Conservation (phyloP, 2,797 vertebrate genomes). For the Sebastes itinus region DNA sequence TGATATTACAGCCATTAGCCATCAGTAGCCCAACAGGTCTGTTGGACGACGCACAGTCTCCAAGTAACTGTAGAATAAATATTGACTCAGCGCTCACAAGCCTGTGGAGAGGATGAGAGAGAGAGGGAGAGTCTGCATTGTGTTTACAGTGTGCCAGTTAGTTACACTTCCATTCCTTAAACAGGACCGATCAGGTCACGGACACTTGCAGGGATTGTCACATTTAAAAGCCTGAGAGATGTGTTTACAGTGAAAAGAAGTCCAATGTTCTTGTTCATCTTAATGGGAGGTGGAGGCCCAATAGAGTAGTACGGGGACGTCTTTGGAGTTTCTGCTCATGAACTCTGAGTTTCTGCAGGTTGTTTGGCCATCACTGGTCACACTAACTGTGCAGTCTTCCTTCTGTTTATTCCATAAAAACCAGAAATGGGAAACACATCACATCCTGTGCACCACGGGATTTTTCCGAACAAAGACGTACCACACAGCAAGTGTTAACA, state of each 20-base stretch:
- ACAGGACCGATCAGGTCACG: constrained; percentile 8
- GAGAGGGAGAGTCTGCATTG: neutral
- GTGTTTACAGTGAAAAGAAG: neutral
- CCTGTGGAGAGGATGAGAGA: neutral
- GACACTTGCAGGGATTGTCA: neutral
- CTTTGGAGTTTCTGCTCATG: neutral
- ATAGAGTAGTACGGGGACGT: neutral
- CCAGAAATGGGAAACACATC: neutral
- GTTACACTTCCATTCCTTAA: constrained; percentile 1
- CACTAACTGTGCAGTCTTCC: neutral
- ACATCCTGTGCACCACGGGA: neutral
- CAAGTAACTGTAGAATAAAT: constrained; percentile 62
- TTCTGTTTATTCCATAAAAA: neutral
- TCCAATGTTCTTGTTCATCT: neutral
- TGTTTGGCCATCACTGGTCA: neutral
- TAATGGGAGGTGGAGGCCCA: constrained; percentile 1
- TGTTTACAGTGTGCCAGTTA: neutral
- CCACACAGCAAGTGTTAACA: constrained; percentile 21
- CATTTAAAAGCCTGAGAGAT: constrained; percentile 11
- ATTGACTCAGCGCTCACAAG: constrained; percentile 45
- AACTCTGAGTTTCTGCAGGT: neutral
- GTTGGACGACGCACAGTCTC: constrained; percentile 18
- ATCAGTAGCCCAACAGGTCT: neutral
- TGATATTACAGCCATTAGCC: constrained; percentile 21
- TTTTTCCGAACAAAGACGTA: neutral